phyloP scores from a whole-genome alignment of 2,113 vertebrate species.

The Mohoua ochrocephala region DNA sequence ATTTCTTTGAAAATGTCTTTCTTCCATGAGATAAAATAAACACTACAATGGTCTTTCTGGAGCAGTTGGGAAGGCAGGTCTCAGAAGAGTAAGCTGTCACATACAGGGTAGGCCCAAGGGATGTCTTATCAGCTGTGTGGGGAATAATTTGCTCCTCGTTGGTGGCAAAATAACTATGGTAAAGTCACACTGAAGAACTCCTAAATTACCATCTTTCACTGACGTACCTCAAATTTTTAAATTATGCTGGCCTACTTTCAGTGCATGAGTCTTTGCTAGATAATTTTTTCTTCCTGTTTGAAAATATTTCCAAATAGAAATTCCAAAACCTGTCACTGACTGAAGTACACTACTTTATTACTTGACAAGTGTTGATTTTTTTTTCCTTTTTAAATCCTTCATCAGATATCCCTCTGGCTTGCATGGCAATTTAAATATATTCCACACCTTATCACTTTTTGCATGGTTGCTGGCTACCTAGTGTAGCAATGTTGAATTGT shows the following conservation, averaged over 20 bases:
- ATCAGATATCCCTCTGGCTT: conserved; percentile 18
- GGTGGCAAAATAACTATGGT: neutral
- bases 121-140: neutral
- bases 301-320: neutral
- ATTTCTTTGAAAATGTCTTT: neutral
- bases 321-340: neutral
- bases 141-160: neutral
- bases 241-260: neutral
- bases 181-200: neutral
- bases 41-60: neutral
- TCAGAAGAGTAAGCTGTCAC: neutral
- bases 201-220: neutral
- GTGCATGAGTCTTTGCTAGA: neutral
- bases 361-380: conserved; percentile 16
- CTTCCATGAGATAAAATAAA: neutral
- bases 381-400: conserved; percentile 9
- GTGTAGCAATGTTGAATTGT: neutral
- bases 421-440: neutral
- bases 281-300: neutral
- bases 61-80: neutral
- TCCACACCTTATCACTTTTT: neutral
- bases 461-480: neutral
- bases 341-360: conserved; percentile 44
- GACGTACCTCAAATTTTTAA: neutral
- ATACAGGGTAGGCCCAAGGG: neutral